Evolutionary conservation across 23 tunicate genomes (phyloP), one percentile per base, ranked within the genome.

Genomic region (Botrylloides violaceus): DNA sequence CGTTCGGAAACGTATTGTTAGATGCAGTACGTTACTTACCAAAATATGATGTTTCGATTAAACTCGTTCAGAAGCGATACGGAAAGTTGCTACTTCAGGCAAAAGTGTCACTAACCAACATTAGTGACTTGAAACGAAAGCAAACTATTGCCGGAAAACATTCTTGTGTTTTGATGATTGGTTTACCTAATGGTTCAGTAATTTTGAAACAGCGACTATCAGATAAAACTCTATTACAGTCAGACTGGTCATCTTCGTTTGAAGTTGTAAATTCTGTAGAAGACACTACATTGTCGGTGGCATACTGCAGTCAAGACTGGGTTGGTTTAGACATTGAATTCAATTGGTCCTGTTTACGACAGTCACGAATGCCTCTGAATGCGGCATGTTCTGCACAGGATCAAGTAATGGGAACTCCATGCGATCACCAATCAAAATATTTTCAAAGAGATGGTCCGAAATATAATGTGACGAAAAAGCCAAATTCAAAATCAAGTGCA

Each of bases 251-350:
- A 28, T 25, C 70, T 4, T 19, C 19, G 32, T 27, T 63, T 63
- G 70, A 63, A 31, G 35, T 63, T 23, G n/a, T 25, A 63, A 31
- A 9, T 3, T 3, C 33, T 22, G 9, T 3, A 4, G 33, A 63
- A 25, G 70, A 63, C 33, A 21, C 29, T 29, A 34, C 19, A 31
- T 9, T 63, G 4, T 27, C 18, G 9, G 18, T 63, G 34, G 70
- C n/a, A 3, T 63, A 25, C 18, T 63, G 70, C 33, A 63, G 70
- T 63, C 70, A 63, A 34, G 70, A 63, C 3, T 63, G 70, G 70
- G 95, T 80, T 70, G 95, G 95, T 19, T 32, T 86, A 19, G 95
- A 86, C 70, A 77, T 86, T 63, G 95, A 86, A 63, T 72, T 79
- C 71, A 71, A 71, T 19, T 86, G 53, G 53, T 43, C 53, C 12